Base-by-base conservation (phyloP, 2,797 vertebrate species). In the Silurus aristotelis region DNA sequence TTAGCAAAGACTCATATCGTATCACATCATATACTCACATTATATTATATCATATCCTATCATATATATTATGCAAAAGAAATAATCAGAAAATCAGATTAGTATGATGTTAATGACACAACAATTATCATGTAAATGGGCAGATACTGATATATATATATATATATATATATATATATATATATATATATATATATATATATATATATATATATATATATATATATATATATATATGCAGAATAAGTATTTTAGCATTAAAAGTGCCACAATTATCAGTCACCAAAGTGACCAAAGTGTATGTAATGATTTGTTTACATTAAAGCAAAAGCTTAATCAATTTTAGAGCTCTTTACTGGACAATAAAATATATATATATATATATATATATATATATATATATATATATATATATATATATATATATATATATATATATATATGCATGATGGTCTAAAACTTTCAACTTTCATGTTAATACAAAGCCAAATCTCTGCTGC, bases 11-110 rank as follows among this genome's bases (percentile, higher is more conserved):
- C 38, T n/a, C 58, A 56, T 14, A 72, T 12, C 17, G 19, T 25
- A 55, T 55, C 20, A 31, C 17, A 19, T 58, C 12, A 27, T 1
- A 31, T 13, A 67, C 1, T 55, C 22, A 52, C 14, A n/a, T 25
- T 22, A 60, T 52, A 73, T 25, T 2, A 31, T 9, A 6, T 6
- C 25, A 5, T 73, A 73, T 52, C 31, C 20, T 46, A 70, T 19
- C 38, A 6, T 48, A n/a, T 13, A 43, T 70, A n/a, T 63, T 52
- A 19, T 56, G 48, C n/a, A 75, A 55, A 73, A 27, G 72, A 7
- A 75, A 75, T 52, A 73, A 73, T 73, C 71, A 75, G 27, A 15
- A 15, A 4, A 25, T 55, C n/a, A 14, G 72, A 55, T 75, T 75
- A 27, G 17, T 14, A 56, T 9, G 17, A 19, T 25, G 5, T 70